Evolutionary conservation across 2,888 invertebrate genomes (phyloP), one percentile per base, ranked within the genome.

Genomic region (Eilema griseolum): DNA sequence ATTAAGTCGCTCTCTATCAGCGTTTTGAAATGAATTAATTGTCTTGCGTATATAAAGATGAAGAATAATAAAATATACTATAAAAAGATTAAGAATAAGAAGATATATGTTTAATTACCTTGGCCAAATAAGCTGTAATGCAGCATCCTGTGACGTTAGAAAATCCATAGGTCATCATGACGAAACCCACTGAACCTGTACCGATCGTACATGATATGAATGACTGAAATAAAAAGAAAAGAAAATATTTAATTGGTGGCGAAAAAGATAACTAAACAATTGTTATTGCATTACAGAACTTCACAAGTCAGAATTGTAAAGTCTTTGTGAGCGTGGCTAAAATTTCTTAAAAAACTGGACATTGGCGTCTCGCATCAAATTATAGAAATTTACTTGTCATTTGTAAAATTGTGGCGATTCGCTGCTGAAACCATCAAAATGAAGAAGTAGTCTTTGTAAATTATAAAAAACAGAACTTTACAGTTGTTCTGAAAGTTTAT

Each of bases 111-210:
- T 26, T 61, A 28, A 12, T 37, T 82, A 94, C 94, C 89, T 94
- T 94, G 63, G 92, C 90, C 31, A 94, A 66, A 72, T 93, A 94
- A 33, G 94, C 94, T 2, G 93, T 93, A 67, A 92, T 78, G 12
- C 93, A 89, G 31, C 97, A 96, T 31, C 96, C 96, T 3, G 96
- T 77, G 0, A 97, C 96, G 72, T 96, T 96, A 1, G 95, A 94
- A 0, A 96, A 85, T 0, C 97, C 97, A 82, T 95, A 97, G 41
- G 96, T 96, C 87, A 97, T 96, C 96, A 97, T 96, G 14, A 97
- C 96, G 83, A 96, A 97, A 0, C 97, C 97, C 1, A 97, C 96
- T 62, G 96, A 95, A 23, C 96, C 95, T 0, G 97, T 96, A 0
- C 97, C 96, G 76, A 96, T 93, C 0, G 96, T 94, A 69, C 96